phyloP scores from a whole-genome alignment of 92 coral and sea anemone species.

The Epizoanthus stellaris region DNA sequence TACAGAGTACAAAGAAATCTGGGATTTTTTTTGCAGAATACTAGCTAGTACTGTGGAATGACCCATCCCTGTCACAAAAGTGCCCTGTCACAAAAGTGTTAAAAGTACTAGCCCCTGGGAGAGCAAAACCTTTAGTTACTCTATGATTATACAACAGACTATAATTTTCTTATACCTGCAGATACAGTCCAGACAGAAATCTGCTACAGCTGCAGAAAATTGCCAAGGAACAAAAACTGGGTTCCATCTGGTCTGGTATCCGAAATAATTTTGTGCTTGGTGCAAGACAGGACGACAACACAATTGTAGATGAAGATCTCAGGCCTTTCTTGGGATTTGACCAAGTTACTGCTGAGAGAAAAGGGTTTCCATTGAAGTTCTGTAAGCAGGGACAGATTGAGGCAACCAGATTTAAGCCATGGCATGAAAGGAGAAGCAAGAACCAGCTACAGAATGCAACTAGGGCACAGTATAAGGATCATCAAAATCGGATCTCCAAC shows the following conservation, averaged over 20 bases:
- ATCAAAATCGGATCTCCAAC: constrained; percentile 40
- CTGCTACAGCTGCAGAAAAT: constrained; percentile 35
- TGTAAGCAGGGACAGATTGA: constrained; percentile 25
- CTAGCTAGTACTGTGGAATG: no score
- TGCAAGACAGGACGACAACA: constrained; percentile 33
- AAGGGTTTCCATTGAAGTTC: constrained; percentile 42
- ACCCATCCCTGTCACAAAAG: no score
- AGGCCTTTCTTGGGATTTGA: constrained; percentile 19
- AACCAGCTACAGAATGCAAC: constrained; percentile 33
- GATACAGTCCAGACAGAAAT: constrained; percentile 32
- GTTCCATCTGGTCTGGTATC: constrained; percentile 50
- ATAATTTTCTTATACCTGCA: no score
- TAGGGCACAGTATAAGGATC: constrained; percentile 33
- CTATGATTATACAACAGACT: no score
- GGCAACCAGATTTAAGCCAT: constrained; percentile 39
- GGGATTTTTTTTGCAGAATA: no score
- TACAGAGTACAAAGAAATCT: no score
- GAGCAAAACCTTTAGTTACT: no score
- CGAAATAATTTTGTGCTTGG: constrained; percentile 40
- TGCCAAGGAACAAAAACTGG: constrained; percentile 32
- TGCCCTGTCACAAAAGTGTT: no score
- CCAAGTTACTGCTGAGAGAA: constrained; percentile 5
- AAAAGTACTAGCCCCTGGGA: no score
- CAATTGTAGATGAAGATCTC: constrained; percentile 6
- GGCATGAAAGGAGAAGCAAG: constrained; percentile 49